A percentile compares a stretch with the other conserved stretches of the same genome.
Conservation (phyloP, 2,113 vertebrate genomes). For the Pomatorhinus ruficollis region DNA sequence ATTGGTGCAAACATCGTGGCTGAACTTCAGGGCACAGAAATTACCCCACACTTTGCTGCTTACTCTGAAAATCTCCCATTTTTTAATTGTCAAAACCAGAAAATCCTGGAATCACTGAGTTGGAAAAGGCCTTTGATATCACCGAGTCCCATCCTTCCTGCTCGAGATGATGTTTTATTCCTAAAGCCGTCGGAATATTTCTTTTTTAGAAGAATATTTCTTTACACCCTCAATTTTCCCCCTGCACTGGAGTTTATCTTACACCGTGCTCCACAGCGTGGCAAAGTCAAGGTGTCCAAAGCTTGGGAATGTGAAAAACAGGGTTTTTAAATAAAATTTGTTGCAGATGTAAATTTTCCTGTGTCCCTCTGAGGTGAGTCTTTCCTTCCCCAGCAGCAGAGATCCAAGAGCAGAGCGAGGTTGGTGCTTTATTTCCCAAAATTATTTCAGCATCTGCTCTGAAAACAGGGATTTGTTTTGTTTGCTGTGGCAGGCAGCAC, state of each 20-base stretch:
- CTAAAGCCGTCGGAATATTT: not conserved
- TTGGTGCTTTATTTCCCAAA: conserved; percentile 3
- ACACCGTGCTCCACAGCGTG: accelerated
- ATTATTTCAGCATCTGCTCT: conserved; percentile 43
- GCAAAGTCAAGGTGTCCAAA: not conserved
- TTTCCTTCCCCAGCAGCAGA: not conserved
- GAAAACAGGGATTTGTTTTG: conserved; percentile 8
- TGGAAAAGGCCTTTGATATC: too few species aligned
- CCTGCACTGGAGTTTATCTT: not conserved
- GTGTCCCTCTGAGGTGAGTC: not conserved
- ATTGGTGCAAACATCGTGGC: not conserved
- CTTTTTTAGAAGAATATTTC: not conserved
- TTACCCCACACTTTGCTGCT: not conserved
- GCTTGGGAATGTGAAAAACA: not conserved
- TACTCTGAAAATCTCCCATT: too few species aligned
- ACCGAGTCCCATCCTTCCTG: not conserved
- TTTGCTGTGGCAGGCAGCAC: conserved; percentile 1
- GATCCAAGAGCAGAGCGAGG: not conserved
- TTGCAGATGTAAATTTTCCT: not conserved
- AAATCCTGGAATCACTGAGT: not conserved
- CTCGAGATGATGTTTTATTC: not conserved
- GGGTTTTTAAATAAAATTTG: not conserved
- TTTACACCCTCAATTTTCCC: not conserved
- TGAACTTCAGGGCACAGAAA: not conserved
- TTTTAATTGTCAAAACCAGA: not conserved